Percentiles rank a stretch among this genome's conserved stretches.
Evolutionary conservation across 2,797 vertebrate genomes (phyloP).

Genomic region (Antrozous pallidus): DNA sequence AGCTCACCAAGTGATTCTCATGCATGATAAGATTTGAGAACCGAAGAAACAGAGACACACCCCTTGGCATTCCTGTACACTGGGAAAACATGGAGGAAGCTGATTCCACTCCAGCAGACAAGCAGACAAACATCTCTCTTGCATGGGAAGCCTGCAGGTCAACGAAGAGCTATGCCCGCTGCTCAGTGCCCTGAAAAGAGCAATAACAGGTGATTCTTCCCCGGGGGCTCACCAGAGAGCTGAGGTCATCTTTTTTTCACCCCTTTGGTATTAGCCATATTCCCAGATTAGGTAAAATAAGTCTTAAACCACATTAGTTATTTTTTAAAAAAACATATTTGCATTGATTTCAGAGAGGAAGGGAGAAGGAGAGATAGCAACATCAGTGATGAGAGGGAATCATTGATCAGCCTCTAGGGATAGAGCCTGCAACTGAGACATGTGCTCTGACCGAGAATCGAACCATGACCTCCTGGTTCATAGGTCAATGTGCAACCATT

Average conservation of each 20-base stretch:
- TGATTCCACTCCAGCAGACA: neutral
- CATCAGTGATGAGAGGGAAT: neutral
- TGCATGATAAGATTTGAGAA: neutral
- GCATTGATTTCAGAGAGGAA: neutral
- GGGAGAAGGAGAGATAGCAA: neutral
- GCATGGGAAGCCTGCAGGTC: neutral
- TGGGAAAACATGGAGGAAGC: neutral
- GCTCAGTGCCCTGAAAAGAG: neutral
- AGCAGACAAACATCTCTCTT: neutral
- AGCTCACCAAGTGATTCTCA: conserved; percentile 8
- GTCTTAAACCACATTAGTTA: neutral
- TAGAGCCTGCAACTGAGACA: fast-evolving
- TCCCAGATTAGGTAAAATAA: neutral
- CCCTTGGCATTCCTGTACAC: neutral
- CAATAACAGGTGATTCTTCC: neutral
- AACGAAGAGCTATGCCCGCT: neutral
- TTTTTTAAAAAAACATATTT: neutral
- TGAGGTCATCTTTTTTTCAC: neutral
- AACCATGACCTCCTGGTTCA: neutral
- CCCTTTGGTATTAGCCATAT: neutral
- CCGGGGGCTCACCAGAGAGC: neutral
- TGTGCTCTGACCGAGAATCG: neutral
- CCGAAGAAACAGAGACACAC: neutral
- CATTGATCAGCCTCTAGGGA: neutral
- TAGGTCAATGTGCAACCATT: too few relatives aligned